phyloP scores from a whole-genome alignment of 2,113 vertebrate species.

The Corythornis madagascariensis region DNA sequence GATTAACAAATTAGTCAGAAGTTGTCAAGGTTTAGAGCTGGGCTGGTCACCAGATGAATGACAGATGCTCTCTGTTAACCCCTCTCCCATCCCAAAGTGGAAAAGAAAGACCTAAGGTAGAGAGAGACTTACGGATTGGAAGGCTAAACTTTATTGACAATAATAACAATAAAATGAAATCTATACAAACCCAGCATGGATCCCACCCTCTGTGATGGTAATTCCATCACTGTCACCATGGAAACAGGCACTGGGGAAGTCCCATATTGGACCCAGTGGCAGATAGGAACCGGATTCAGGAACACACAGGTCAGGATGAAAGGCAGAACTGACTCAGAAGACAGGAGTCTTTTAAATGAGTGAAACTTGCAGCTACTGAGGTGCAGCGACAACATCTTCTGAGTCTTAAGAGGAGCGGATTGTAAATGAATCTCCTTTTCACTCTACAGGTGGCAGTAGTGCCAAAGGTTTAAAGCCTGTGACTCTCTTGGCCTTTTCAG shows the following conservation, averaged over 20 bases:
- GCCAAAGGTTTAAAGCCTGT: neutral
- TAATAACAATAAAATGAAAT: neutral
- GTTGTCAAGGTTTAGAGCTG: neutral
- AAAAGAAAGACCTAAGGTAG: no score
- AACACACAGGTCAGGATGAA: neutral
- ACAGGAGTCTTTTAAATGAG: neutral
- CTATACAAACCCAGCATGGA: neutral
- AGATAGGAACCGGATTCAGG: neutral
- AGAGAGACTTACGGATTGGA: no score
- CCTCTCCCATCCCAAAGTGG: neutral
- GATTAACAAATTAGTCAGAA: neutral
- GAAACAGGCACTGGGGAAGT: neutral
- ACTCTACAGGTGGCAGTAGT: conserved; percentile 55
- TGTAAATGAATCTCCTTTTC: neutral
- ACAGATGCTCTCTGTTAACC: neutral
- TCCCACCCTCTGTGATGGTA: neutral
- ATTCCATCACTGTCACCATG: neutral
- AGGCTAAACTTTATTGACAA: neutral
- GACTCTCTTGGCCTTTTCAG: neutral
- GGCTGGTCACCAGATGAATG: neutral
- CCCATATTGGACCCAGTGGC: neutral
- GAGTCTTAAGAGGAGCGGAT: neutral
- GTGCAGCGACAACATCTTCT: neutral
- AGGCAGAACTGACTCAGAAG: neutral
- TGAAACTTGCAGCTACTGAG: neutral